A percentile compares a stretch with the other conserved stretches of the same genome.
Conservation (phyloP, 2,888 invertebrate species). For the Drosophila pseudotalamancana region DNA sequence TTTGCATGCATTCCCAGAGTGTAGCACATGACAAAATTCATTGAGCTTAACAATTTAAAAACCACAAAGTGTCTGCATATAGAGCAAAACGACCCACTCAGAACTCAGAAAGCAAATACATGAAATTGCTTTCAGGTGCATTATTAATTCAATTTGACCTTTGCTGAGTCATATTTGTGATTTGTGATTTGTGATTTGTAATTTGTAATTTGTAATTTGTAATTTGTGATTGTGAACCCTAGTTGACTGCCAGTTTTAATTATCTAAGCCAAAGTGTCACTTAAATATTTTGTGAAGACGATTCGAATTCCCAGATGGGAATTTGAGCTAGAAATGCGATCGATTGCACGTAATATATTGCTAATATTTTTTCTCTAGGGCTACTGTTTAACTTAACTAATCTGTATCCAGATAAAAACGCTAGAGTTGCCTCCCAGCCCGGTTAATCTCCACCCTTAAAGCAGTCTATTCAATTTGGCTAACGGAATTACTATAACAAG, state of each 20-base stretch:
- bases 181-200: too few species aligned
- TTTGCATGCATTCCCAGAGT: constrained; percentile 20
- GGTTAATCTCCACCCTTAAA: neutral
- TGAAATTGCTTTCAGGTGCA: constrained; percentile 26
- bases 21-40: constrained; percentile 30
- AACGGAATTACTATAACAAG: constrained; percentile 40
- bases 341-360: neutral
- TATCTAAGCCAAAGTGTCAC: constrained; percentile 13
- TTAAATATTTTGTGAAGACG: neutral
- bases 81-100: neutral
- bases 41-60: constrained; percentile 4
- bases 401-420: neutral
- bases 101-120: constrained; percentile 1
- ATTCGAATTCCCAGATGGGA: too few species aligned
- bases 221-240: constrained; percentile 15
- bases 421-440: neutral
- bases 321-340: neutral
- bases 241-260: constrained; percentile 27
- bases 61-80: constrained; percentile 11
- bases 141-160: constrained; percentile 31
- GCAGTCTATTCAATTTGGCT: constrained; percentile 49
- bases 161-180: neutral
- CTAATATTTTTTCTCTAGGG: neutral
- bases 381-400: neutral
- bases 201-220: too few species aligned